These are phyloP conservation scores for Oncorhynchus mykiss DNA, from an alignment of 2,113 vertebrate genomes.

Conservation along the genomic window DNA sequence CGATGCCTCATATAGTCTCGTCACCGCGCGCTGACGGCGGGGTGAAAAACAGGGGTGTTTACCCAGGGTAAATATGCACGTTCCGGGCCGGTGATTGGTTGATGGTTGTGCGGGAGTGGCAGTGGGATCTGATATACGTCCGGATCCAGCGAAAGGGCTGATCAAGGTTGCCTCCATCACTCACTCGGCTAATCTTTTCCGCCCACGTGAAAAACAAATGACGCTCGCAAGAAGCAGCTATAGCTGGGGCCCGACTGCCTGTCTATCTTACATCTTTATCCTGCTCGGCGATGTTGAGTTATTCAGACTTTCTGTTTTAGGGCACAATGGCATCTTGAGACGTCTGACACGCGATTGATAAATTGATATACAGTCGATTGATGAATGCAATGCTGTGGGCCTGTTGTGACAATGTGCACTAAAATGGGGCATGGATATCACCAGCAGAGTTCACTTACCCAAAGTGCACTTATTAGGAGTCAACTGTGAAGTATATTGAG, in stretches of 20 bases:
- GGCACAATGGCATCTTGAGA: background rate
- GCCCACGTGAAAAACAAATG: constrained; percentile 61
- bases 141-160: constrained; percentile 52
- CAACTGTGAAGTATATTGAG: background rate
- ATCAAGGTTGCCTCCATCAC: constrained; percentile 74
- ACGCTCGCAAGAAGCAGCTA: constrained; percentile 21
- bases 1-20: constrained; percentile 43
- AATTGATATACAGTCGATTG: background rate
- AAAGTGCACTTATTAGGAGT: no score
- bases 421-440: no score
- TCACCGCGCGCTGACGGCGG: constrained; percentile 18
- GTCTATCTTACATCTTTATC: constrained; percentile 60
- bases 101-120: constrained; percentile 56
- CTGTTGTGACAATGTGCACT: no score
- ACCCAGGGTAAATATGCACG: constrained; percentile 67
- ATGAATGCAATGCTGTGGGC: no score
- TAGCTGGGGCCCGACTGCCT: constrained; percentile 41
- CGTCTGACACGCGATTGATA: background rate
- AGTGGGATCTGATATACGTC: constrained; percentile 67
- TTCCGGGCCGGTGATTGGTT: constrained; percentile 56
- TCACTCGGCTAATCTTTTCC: constrained; percentile 68
- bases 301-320: background rate
- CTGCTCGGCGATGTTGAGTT: constrained; percentile 34
- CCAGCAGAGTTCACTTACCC: no score
- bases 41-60: constrained; percentile 66